These are phyloP conservation scores for Idaea biselata DNA, from an alignment of 2,888 invertebrate genomes.

Conservation along the genomic window DNA sequence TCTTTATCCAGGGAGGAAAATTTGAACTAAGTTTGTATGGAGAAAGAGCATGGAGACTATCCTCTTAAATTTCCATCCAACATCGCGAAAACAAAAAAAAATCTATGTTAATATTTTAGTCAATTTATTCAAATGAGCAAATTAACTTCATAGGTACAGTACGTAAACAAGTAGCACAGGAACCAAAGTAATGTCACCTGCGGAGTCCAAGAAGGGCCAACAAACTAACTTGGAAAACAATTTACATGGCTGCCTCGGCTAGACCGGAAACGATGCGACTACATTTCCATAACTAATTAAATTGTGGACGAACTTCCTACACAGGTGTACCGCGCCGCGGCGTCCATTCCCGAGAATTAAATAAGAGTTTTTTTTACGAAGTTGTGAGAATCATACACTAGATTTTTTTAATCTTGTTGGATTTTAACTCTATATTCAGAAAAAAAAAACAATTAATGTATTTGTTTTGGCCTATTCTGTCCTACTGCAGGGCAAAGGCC, in stretches of 20 bases:
- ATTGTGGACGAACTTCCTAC: conserved; percentile 48
- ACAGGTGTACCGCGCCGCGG: conserved; percentile 38
- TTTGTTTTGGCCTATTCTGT: no score
- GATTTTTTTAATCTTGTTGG: background rate
- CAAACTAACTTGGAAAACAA: conserved; percentile 47
- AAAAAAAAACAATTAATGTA: no score
- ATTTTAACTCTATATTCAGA: no score
- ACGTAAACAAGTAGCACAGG: background rate
- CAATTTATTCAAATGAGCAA: no score
- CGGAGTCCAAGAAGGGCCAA: conserved; percentile 23
- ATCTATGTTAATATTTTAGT: no score
- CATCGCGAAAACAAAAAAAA: no score
- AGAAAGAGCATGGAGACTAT: no score
- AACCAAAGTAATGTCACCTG: conserved; percentile 18
- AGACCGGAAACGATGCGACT: conserved; percentile 28
- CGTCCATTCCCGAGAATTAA: background rate
- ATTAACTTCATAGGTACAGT: background rate
- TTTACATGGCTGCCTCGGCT: conserved; percentile 40
- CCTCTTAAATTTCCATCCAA: no score
- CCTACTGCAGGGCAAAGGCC: no score
- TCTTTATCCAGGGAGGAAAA: no score
- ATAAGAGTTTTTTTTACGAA: background rate
- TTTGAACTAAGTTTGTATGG: no score
- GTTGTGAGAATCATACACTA: background rate
- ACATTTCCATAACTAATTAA: conserved; percentile 62